A percentile compares a stretch with the other conserved stretches of the same genome.
Conservation (phyloP, 2,797 vertebrate species). For the Uromys caudimaculatus region DNA sequence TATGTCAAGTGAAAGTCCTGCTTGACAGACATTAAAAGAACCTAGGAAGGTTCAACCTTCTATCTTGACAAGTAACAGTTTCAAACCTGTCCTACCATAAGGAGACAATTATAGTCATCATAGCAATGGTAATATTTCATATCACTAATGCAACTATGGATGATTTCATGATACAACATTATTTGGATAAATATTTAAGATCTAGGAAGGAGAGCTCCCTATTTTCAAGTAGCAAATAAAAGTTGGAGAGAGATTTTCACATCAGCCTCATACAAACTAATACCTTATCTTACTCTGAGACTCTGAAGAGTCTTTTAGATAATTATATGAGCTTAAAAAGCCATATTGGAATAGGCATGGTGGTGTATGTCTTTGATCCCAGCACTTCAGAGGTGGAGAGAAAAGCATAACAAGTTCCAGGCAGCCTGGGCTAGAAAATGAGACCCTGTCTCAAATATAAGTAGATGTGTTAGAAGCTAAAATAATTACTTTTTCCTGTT, state of each 20-base stretch:
- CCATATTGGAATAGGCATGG: background rate
- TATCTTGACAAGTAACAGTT: background rate
- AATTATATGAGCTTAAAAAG: constrained; percentile 43
- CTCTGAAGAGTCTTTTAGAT: background rate
- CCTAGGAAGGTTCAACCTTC: background rate
- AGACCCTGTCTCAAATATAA: background rate
- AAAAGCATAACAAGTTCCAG: background rate
- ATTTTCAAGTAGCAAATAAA: background rate
- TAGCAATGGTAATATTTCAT: constrained; percentile 19
- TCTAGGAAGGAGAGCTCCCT: background rate
- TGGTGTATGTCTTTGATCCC: background rate
- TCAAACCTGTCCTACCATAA: constrained; percentile 15
- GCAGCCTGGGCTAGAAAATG: background rate
- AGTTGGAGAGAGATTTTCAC: background rate
- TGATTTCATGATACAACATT: constrained; percentile 36
- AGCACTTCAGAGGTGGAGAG: background rate
- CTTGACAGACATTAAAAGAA: background rate
- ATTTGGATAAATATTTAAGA: constrained; percentile 50
- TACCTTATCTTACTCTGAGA: background rate
- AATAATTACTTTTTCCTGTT: constrained; percentile 39
- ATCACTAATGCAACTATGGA: background rate
- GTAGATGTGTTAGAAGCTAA: background rate
- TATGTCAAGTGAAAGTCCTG: constrained; percentile 39
- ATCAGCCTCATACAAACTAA: constrained; percentile 32
- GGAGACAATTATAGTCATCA: background rate